Evolutionary conservation across 2,797 vertebrate species (phyloP), one percentile per base, ranked within the genome.

Genomic region (Hyperoplus immaculatus): DNA sequence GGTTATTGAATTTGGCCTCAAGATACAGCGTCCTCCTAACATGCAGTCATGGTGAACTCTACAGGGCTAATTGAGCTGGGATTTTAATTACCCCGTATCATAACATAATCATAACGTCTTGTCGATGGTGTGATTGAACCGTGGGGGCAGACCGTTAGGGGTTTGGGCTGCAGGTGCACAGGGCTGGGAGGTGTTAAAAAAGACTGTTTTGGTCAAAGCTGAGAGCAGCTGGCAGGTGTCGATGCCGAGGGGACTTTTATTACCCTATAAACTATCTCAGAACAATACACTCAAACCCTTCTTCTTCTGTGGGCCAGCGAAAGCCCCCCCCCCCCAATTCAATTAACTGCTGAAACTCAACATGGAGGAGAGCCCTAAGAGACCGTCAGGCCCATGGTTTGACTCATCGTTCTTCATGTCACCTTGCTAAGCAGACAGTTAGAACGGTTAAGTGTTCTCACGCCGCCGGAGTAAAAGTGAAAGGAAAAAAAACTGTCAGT

Each of bases 221-320:
- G 87, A 93, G 84, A 84, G 54, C 92, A 94, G 93, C 93, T 92
- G 93, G 86, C 89, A 91, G 90, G 92, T 90, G 89, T 66, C 81
- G 88, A 65, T 53, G 78, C 59, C 58, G 75, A 78, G 83, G 90
- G 87, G 89, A 29, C 29, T 84, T 95, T 95, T 92, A 94, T 93
- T 90, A 91, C 84, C 80, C 81, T 83, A 88, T 93, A 93, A 94
- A 94, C 91, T 84, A 90, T 81, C 84, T 5, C 50, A 80, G 87
- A 29, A 84, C 90, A 88, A 92, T 94, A 85, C 84, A 83, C 85
- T 89, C 81, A 74, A 29, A 29, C 29, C 29, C 81, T 61, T 77
- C 56, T 58, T 91, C 87, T 87, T 88, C 83, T 87, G 83, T 71
- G 80, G 77, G 73, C 78, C 29, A 69, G 81, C 78, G 71, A 89